A percentile compares a stretch with the other conserved stretches of the same genome.
These are phyloP conservation scores for Odocoileus hemionus DNA, from an alignment of 2,113 vertebrate species.

Conservation along the genomic window DNA sequence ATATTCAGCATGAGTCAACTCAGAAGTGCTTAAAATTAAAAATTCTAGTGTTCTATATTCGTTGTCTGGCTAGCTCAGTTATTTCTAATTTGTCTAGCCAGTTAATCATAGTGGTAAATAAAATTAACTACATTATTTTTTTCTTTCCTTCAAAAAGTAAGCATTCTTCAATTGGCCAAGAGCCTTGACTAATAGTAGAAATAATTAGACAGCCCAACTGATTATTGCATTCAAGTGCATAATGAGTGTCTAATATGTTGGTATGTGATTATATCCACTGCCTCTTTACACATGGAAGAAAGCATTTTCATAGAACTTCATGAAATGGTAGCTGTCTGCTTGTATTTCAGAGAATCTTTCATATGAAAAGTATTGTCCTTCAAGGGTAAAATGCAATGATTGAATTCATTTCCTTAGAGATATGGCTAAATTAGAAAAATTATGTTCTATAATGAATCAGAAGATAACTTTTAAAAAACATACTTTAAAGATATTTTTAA, in stretches of 20 bases:
- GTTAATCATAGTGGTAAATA: constrained; percentile 42
- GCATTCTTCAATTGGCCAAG: neutral
- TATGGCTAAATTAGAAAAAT: neutral
- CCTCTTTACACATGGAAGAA: neutral
- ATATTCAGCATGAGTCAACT: constrained; percentile 36
- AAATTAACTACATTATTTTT: constrained; percentile 23
- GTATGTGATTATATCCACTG: neutral
- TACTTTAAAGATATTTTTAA: neutral
- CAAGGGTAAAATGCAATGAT: neutral
- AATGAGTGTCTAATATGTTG: neutral
- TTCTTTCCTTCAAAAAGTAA: constrained; percentile 19
- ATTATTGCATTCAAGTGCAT: neutral
- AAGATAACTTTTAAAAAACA: neutral
- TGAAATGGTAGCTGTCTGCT: neutral
- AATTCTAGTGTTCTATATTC: constrained; percentile 18
- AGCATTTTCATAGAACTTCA: neutral
- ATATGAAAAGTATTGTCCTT: neutral
- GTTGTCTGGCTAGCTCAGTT: constrained; percentile 13
- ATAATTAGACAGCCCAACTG: constrained; percentile 8
- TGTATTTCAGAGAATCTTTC: neutral
- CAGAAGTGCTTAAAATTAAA: constrained; percentile 56
- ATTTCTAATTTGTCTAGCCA: constrained; percentile 35
- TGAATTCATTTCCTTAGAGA: neutral
- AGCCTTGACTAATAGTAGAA: constrained; percentile 28
- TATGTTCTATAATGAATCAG: neutral